A percentile compares a stretch with the other conserved stretches of the same genome.
phyloP scores from a whole-genome alignment of 2,797 vertebrate species.

The Taenioides sp. region DNA sequence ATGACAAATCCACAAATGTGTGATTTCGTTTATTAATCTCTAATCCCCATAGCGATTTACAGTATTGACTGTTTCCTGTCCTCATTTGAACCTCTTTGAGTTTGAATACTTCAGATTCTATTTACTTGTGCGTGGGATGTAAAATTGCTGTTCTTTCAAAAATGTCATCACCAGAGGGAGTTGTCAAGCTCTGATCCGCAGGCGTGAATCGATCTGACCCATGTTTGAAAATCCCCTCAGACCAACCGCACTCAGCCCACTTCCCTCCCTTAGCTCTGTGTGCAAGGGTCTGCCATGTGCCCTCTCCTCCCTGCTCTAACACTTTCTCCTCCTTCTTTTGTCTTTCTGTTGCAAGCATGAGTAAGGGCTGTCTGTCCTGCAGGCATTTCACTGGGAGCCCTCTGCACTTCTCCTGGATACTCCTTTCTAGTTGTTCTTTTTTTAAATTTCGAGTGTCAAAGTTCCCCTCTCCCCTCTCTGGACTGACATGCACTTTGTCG shows the following conservation, averaged over 20 bases:
- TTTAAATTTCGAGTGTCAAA: slow-evolving; percentile 59
- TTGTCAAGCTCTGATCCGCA: slow-evolving; percentile 71
- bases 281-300: slow-evolving; percentile 54
- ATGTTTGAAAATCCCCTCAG: slow-evolving; percentile 47
- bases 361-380: slow-evolving; percentile 64
- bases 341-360: slow-evolving; percentile 55
- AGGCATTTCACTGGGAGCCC: slow-evolving; percentile 62
- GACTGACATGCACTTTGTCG: slow-evolving; percentile 62
- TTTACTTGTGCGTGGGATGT: slow-evolving; percentile 65
- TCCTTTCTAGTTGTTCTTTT: slow-evolving; percentile 53
- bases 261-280: slow-evolving; percentile 60
- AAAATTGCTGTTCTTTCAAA: slow-evolving; percentile 68
- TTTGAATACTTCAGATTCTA: slow-evolving; percentile 59
- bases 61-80: slow-evolving; percentile 40
- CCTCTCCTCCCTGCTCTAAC: slow-evolving; percentile 49
- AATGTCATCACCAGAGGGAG: slow-evolving; percentile 70
- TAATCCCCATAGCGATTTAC: not conserved
- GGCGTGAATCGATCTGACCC: slow-evolving; percentile 67
- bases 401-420: slow-evolving; percentile 37
- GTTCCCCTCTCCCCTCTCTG: slow-evolving; percentile 50
- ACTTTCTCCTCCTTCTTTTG: slow-evolving; percentile 30
- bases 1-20: not conserved
- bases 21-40: not conserved
- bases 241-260: slow-evolving; percentile 58
- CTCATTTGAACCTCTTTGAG: slow-evolving; percentile 43